These are phyloP conservation scores for Tupaia chinensis DNA, from an alignment of 2,113 vertebrate genomes.

Conservation along the genomic window DNA sequence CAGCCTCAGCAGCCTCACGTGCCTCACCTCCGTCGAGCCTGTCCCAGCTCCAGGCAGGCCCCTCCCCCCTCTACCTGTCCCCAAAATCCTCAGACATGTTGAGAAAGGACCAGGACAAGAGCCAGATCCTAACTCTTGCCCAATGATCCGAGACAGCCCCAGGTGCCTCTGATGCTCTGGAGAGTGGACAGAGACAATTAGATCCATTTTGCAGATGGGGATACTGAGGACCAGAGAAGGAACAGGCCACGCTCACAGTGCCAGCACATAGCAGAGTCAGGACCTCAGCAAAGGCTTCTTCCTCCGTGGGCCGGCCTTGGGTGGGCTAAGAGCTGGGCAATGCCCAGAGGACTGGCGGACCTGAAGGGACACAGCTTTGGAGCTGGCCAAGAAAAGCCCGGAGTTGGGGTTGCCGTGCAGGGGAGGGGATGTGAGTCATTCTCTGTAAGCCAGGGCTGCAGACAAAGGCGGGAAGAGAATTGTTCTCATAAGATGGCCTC, in stretches of 20 bases:
- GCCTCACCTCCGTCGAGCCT: fast-evolving
- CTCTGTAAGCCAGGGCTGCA: constrained; percentile 18
- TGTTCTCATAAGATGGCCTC: constrained; percentile 69
- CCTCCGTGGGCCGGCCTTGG: not conserved
- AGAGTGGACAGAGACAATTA: not conserved
- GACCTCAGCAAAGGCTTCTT: not conserved
- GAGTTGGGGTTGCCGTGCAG: not conserved
- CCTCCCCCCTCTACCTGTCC: too few species aligned
- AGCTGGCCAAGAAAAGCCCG: not conserved
- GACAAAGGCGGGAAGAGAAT: constrained; percentile 81
- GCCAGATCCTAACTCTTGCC: not conserved
- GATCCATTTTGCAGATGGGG: not conserved
- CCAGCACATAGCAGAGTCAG: not conserved
- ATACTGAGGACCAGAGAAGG: constrained; percentile 20
- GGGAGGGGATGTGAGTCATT: constrained; percentile 79
- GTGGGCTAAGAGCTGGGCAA: not conserved
- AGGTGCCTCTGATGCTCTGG: not conserved
- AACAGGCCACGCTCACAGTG: not conserved
- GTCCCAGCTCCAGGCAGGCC: fast-evolving
- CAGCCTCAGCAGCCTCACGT: fast-evolving
- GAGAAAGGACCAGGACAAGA: not conserved
- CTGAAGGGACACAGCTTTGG: not conserved
- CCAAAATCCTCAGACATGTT: not conserved
- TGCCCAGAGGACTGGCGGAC: not conserved
- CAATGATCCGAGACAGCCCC: not conserved